These are phyloP conservation scores for Pantelozetes paolii DNA, from an alignment of 2,888 invertebrate genomes.

Conservation along the genomic window DNA sequence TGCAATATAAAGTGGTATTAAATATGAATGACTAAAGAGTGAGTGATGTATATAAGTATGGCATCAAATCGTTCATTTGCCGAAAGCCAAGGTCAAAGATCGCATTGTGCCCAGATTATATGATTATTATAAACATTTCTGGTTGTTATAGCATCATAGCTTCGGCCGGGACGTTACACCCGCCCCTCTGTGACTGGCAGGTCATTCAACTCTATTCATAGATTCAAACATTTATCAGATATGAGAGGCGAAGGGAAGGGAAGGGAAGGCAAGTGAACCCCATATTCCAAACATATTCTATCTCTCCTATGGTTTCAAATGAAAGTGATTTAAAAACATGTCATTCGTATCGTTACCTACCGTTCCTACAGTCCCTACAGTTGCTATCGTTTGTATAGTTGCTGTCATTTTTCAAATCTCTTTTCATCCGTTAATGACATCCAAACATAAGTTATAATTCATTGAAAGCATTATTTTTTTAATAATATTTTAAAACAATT, in stretches of 20 bases:
- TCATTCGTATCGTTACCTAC: too few species aligned
- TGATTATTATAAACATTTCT: constrained; percentile 26
- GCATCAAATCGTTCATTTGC: neutral
- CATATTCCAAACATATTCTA: constrained; percentile 10
- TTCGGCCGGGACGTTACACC: constrained; percentile 20
- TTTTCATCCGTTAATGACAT: too few species aligned
- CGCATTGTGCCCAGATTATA: constrained; percentile 5
- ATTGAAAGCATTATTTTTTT: too few species aligned
- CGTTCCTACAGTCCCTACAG: too few species aligned
- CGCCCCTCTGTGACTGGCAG: constrained; percentile 5
- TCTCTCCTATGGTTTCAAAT: too few species aligned
- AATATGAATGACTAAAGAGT: neutral
- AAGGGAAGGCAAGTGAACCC: constrained; percentile 28
- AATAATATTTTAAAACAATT: too few species aligned
- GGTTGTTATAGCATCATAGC: constrained; percentile 12
- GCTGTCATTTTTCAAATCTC: too few species aligned
- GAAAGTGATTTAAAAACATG: too few species aligned
- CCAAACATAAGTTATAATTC: too few species aligned
- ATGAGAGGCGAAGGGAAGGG: too few species aligned
- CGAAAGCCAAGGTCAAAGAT: constrained; percentile 26
- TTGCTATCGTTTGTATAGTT: too few species aligned
- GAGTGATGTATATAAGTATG: neutral
- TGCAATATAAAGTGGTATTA: neutral
- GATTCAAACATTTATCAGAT: constrained; percentile 10
- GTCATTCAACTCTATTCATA: neutral